Percentiles rank a stretch among this genome's conserved stretches.
Evolutionary conservation across 2,888 invertebrate species (phyloP).

Genomic region (Ectobius pallidus): DNA sequence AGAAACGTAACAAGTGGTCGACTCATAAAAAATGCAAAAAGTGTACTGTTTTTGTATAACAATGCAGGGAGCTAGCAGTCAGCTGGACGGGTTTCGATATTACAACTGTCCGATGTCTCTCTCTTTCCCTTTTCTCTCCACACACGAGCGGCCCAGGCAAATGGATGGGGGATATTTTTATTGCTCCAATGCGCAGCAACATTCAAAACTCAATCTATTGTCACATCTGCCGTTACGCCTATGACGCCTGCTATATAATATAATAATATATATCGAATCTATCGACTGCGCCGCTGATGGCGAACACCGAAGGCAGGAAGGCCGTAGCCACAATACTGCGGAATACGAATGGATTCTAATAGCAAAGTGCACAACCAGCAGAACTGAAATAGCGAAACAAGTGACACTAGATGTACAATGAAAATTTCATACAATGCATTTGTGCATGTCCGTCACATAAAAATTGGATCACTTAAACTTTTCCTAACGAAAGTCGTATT

Average conservation of each 20-base stretch:
- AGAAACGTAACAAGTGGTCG: constrained; percentile 1
- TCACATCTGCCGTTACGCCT: constrained; percentile 17
- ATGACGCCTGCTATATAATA: neutral
- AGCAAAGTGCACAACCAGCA: too few species aligned
- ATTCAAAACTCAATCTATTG: constrained; percentile 3
- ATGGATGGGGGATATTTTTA: neutral
- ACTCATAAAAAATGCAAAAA: neutral
- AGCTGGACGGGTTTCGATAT: neutral
- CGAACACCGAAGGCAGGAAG: neutral
- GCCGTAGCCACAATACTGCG: neutral
- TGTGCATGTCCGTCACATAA: too few species aligned
- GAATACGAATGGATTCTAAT: neutral
- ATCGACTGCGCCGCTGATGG: constrained; percentile 10
- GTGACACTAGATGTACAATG: too few species aligned
- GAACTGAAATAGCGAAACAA: too few species aligned
- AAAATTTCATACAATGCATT: too few species aligned
- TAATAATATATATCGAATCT: neutral
- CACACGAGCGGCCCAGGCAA: too few species aligned
- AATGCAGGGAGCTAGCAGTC: neutral
- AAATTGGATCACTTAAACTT: too few species aligned
- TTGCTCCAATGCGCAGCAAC: neutral
- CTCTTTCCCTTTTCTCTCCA: neutral
- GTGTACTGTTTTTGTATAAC: neutral
- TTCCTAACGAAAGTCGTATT: too few species aligned
- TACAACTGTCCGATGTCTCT: neutral